phyloP scores from a whole-genome alignment of 2,888 invertebrate species.

The Erebia epiphron region DNA sequence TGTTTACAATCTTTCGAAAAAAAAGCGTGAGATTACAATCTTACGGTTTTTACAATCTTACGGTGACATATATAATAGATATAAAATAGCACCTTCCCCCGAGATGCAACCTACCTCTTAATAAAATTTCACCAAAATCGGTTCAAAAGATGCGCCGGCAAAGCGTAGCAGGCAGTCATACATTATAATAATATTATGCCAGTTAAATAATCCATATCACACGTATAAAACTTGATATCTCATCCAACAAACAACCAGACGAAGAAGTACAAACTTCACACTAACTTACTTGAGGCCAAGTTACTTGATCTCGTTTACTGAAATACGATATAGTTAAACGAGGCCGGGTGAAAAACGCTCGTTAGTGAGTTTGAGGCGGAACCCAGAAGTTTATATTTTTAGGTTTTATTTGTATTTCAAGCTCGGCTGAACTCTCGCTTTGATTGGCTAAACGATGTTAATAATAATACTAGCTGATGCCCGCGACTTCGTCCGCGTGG shows the following conservation, averaged over 20 bases:
- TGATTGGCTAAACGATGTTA: neutral
- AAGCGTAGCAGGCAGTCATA: no score
- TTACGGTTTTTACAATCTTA: no score
- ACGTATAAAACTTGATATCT: neutral
- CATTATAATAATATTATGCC: no score
- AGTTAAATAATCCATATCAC: neutral
- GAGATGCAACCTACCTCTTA: no score
- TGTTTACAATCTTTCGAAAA: no score
- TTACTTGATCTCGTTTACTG: conserved; percentile 34
- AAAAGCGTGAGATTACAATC: no score
- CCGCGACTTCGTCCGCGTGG: no score
- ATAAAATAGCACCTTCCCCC: no score
- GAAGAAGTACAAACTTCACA: conserved; percentile 21
- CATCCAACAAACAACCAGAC: conserved; percentile 5
- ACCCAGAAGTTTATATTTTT: conserved; percentile 10
- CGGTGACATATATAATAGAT: no score
- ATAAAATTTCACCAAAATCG: no score
- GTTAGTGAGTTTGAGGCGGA: conserved; percentile 30
- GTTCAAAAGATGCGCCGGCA: no score
- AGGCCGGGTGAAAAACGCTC: conserved; percentile 29
- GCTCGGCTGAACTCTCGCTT: conserved; percentile 2
- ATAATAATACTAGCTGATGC: no score
- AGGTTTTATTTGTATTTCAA: conserved; percentile 24
- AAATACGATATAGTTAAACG: conserved; percentile 35
- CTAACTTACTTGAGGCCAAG: conserved; percentile 22